These are phyloP conservation scores for Otus sunia DNA, from an alignment of 2,113 vertebrate genomes.

Conservation along the genomic window DNA sequence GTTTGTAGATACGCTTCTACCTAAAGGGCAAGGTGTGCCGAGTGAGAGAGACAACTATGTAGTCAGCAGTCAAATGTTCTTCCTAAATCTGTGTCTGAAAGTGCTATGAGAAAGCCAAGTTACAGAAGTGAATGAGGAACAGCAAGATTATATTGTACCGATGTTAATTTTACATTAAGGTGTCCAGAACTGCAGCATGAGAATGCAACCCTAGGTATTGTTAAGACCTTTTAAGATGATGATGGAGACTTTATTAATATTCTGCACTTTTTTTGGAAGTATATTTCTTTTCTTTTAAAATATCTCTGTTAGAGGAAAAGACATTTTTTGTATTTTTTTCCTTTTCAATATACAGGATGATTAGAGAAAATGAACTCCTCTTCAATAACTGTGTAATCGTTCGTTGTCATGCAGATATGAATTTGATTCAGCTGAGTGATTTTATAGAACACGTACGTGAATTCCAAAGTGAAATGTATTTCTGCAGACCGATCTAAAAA, in stretches of 20 bases:
- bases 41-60: not conserved
- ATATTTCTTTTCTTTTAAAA: not conserved
- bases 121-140: not conserved
- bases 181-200: not conserved
- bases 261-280: not conserved
- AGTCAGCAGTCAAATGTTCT: not conserved
- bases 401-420: not conserved
- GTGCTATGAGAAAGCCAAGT: not conserved
- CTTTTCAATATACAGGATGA: not conserved
- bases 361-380: slow-evolving; percentile 2
- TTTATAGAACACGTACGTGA: not conserved
- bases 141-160: not conserved
- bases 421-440: slow-evolving; percentile 4
- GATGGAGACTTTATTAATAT: not conserved
- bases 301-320: not conserved
- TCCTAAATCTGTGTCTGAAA: not conserved
- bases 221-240: not conserved
- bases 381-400: not conserved
- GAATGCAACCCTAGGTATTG: not conserved
- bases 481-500: not conserved
- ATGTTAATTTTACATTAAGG: not conserved
- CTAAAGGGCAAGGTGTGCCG: not conserved
- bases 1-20: not conserved
- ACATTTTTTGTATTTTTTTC: not conserved
- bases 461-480: not conserved